Percentiles rank a stretch among this genome's conserved stretches.
Evolutionary conservation across 2,797 vertebrate species (phyloP).

Genomic region (Tragopan temminckii): DNA sequence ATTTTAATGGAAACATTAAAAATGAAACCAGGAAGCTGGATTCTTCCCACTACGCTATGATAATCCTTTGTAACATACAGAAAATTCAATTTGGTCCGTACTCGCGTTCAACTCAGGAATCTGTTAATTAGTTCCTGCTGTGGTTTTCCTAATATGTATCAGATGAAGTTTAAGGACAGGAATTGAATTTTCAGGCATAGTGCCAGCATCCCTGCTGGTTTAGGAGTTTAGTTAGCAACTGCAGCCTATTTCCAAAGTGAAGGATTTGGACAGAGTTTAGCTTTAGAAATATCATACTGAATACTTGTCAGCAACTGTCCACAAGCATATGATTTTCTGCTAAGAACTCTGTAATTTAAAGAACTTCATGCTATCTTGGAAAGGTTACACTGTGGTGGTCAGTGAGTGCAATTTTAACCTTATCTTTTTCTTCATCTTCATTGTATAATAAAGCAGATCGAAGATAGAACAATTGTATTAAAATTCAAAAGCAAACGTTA

Average conservation of each 20-base stretch:
- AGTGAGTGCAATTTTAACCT: not conserved
- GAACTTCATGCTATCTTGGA: not conserved
- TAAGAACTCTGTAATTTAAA: not conserved
- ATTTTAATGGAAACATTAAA: not conserved
- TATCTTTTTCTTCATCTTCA: not conserved
- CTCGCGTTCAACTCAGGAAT: not conserved
- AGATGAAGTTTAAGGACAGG: not conserved
- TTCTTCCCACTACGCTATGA: not conserved
- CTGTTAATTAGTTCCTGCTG: not conserved
- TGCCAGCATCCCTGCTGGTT: not conserved
- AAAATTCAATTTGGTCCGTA: not conserved
- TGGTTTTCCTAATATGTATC: not conserved
- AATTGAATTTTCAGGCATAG: not conserved
- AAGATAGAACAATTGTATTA: not conserved
- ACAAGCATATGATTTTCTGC: not conserved
- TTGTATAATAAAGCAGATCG: not conserved
- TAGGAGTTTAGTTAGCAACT: not conserved
- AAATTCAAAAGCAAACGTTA: not conserved
- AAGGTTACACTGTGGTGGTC: not conserved
- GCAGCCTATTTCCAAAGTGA: not conserved
- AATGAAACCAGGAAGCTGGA: not conserved
- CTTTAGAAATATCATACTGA: not conserved
- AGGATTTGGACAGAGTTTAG: not conserved
- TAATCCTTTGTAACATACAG: not conserved
- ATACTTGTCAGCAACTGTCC: not conserved